Evolutionary conservation across 1,140 invertebrate genomes (phyloP).

Genomic region (Brachionus angularis): DNA sequence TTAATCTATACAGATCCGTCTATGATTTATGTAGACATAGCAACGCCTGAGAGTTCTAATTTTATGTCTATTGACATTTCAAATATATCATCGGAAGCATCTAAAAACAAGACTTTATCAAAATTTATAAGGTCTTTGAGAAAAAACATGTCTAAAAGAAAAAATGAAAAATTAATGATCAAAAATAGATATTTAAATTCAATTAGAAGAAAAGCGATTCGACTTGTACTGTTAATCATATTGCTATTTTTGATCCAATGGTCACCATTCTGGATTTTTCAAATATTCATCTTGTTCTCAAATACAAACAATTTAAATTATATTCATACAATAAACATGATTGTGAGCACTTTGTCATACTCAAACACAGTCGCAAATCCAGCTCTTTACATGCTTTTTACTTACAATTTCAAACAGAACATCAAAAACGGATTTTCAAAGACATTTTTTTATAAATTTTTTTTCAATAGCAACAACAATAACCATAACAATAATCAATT

Average conservation of each 20-base stretch:
- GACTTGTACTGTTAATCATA: constrained; percentile 25
- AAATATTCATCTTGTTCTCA: constrained; percentile 36
- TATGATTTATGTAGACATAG: too few species aligned
- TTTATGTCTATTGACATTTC: too few species aligned
- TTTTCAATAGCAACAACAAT: too few species aligned
- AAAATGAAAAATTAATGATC: not conserved
- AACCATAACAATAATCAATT: too few species aligned
- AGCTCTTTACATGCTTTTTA: constrained; percentile 31
- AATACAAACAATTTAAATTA: constrained; percentile 10
- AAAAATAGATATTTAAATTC: constrained; percentile 28
- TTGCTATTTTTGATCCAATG: constrained; percentile 35
- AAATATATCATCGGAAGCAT: too few species aligned
- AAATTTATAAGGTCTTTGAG: too few species aligned
- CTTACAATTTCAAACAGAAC: constrained; percentile 36
- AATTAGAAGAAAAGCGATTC: constrained; percentile 24
- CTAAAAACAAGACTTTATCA: too few species aligned
- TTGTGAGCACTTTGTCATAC: constrained; percentile 28
- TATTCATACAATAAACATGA: constrained; percentile 15
- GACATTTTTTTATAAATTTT: too few species aligned
- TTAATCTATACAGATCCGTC: too few species aligned
- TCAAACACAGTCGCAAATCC: constrained; percentile 42
- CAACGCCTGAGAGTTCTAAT: too few species aligned
- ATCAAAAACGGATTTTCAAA: not conserved
- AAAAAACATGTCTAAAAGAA: too few species aligned
- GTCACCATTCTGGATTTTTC: constrained; percentile 41